Evolutionary conservation across 2,113 vertebrate genomes (phyloP), one percentile per base, ranked within the genome.

Genomic region (Coptodon bakossiorum): DNA sequence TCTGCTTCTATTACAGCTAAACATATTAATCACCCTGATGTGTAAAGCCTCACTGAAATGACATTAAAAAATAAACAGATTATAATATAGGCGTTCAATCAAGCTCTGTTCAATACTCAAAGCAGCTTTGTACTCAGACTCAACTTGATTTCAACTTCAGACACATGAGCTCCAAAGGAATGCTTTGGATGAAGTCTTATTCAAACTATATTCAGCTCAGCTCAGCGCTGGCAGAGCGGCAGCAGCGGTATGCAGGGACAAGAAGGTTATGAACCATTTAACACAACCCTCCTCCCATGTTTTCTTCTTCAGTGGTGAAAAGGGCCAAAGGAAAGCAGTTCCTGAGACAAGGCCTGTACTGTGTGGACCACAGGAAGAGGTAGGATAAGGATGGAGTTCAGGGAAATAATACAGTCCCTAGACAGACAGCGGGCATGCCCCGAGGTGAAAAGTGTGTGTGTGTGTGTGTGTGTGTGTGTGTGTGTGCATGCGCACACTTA

Each of bases 211-310:
- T 92, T 38, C 85, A 85, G 63, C 13, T 22, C 45, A 90, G 19
- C 79, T 52, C 61, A 90, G n/a, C 68, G 36, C 68, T 88, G 86
- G 82, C 86, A 83, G 10, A 45, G 50, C 6, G 5, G 31, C 31
- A 45, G 50, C 22, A n/a, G 34, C 22, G 73, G 81, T 84, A 84
- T 84, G 84, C 27, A 29, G 24, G 68, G 54, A 85, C 81, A 86
- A 80, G 80, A 91, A 29, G 85, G 88, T 89, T 87, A 84, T 52
- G 91, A 94, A 84, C 86, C 93, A 68, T 90, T 94, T 80, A 93
- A 89, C 85, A 85, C 68, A 89, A 86, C 24, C 76, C 38, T 38
- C 17, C 71, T 63, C 73, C 73, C 36, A 19, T 81, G 84, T 89
- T 89, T 90, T 89, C 89, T 54, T 85, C 79, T 81, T 71, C 57